Base-by-base conservation (phyloP, 2,113 vertebrate species). In the Neomonachus schauinslandi region DNA sequence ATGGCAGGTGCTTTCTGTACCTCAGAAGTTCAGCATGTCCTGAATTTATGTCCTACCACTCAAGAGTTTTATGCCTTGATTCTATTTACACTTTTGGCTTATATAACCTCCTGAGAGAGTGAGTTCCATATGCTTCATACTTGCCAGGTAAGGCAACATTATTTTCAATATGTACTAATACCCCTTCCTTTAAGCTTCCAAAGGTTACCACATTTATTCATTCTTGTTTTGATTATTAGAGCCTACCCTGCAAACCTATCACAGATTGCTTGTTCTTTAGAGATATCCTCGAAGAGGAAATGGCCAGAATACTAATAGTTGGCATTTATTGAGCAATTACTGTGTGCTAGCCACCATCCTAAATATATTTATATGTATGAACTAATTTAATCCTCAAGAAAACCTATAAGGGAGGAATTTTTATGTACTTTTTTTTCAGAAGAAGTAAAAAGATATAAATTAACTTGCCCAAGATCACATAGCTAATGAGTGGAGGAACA, bases 1-100 rank as follows among this genome's bases (percentile, higher is more conserved):
- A 49, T 1, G 49, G 24, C 18, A 42, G 21, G 21, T 93, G 15
- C 9, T 89, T 85, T 67, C 49, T 82, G 31, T 51, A 7, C 49
- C 67, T 93, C 46, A 71, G 83, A 89, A 86, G 7, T 77, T 71
- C 9, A 24, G 59, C 7, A 22, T 42, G 33, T 31, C 80, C 51
- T 81, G 33, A 57, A 24, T 80, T 79, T 85, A 86, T 63, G 14
- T 76, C 28, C 57, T 67, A 59, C 49, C 39, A 72, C 49, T 83
- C n/a, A 63, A 71, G 26, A 93, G 39, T 22, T 91, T 76, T 81
- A n/a, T 24, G 71, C 74, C 31, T 82, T 82, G 42, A 93, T 80
- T 59, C 51, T 97, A 76, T 82, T 89, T 89, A 91, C 53, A 91
- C 49, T 77, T 81, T 57, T 67, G 85, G 74, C 76, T 61, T 83